Evolutionary conservation across 2,797 vertebrate genomes (phyloP).

Genomic region (Rhinichthys osculus): DNA sequence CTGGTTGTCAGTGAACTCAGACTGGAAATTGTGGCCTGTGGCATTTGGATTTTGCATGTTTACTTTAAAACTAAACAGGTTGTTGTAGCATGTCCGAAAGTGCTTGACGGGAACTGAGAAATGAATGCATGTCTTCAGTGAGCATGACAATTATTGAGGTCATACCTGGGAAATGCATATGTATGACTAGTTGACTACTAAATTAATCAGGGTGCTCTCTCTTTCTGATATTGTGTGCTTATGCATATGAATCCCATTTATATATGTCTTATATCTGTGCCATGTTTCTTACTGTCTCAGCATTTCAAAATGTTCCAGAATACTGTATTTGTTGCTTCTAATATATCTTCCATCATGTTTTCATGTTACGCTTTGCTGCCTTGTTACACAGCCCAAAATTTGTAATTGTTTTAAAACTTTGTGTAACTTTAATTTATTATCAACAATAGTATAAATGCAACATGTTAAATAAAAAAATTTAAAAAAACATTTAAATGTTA

Average conservation of each 20-base stretch:
- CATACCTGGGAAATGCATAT: constrained; percentile 51
- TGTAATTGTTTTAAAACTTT: background rate
- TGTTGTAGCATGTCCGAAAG: constrained; percentile 66
- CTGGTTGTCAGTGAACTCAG: constrained; percentile 38
- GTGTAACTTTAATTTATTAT: background rate
- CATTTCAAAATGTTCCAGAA: constrained; percentile 68
- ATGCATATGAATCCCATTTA: constrained; percentile 71
- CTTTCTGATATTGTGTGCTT: constrained; percentile 61
- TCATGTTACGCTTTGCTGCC: constrained; percentile 78
- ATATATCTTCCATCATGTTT: constrained; percentile 80
- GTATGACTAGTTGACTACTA: constrained; percentile 52
- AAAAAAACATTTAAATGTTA: background rate
- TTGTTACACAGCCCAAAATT: constrained; percentile 77
- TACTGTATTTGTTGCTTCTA: constrained; percentile 72
- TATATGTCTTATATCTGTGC: constrained; percentile 75
- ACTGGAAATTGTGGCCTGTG: constrained; percentile 41
- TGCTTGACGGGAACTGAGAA: constrained; percentile 59
- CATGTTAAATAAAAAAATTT: background rate
- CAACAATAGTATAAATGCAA: background rate
- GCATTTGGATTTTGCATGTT: constrained; percentile 56
- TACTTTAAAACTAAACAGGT: constrained; percentile 15
- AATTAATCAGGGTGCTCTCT: constrained; percentile 26
- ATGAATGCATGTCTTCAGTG: constrained; percentile 66
- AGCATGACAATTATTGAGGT: constrained; percentile 69
- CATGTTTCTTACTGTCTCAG: constrained; percentile 71